Percentiles rank a stretch among this genome's conserved stretches.
Conservation (phyloP, 2,888 invertebrate species). For the Formica aserva region DNA sequence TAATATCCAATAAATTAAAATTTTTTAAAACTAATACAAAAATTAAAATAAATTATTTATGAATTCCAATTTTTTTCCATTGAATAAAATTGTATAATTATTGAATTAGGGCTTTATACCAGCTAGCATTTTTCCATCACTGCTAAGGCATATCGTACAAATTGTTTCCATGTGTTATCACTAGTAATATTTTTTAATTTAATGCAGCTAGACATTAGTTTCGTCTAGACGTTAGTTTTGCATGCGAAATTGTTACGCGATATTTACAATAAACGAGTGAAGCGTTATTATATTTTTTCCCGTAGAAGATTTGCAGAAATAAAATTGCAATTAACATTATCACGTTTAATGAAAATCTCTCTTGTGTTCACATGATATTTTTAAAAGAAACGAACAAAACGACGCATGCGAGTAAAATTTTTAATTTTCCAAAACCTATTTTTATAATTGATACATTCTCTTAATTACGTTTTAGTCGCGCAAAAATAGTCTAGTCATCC, state of each 20-base stretch:
- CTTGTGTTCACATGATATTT: not conserved
- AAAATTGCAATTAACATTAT: not conserved
- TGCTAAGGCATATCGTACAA: slow-evolving; percentile 38
- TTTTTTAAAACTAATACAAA: not conserved
- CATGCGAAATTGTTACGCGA: not conserved
- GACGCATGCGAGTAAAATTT: slow-evolving; percentile 4
- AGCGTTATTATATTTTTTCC: not conserved
- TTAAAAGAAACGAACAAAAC: not conserved
- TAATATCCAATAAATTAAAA: not conserved
- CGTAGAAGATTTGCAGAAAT: slow-evolving; percentile 16
- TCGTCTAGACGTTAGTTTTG: too few relatives aligned
- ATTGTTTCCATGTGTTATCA: not conserved
- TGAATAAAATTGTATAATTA: not conserved
- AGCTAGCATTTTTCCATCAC: slow-evolving; percentile 21
- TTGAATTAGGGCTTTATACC: slow-evolving; percentile 3
- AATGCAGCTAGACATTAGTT: not conserved
- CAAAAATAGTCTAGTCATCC: not conserved
- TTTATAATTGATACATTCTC: not conserved
- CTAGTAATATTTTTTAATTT: not conserved
- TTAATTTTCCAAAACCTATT: not conserved
- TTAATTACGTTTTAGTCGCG: not conserved
- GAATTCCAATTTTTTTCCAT: not conserved
- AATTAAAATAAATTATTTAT: slow-evolving; percentile 8
- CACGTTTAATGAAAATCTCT: slow-evolving; percentile 1
- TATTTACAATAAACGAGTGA: not conserved